Evolutionary conservation across 2,113 vertebrate species (phyloP).

Genomic region (Pristiophorus japonicus): DNA sequence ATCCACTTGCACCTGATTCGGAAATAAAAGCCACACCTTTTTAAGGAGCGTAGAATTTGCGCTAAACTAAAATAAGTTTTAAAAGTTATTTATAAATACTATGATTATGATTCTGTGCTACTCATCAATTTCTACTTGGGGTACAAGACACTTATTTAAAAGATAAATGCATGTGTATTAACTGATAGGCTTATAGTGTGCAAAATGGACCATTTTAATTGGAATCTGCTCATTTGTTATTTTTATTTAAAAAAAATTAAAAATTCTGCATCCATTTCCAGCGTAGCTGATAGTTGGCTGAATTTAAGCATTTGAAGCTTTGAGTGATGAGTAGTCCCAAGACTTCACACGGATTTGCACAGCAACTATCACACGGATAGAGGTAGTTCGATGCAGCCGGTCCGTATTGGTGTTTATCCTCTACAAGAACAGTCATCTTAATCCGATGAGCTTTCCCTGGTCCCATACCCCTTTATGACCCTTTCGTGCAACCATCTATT

Average conservation of each 20-base stretch:
- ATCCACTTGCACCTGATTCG: constrained; percentile 82
- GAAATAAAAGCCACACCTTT: constrained; percentile 39
- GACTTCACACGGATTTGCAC: not conserved
- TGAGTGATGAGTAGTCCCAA: not conserved
- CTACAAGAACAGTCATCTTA: not conserved
- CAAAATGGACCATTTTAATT: not conserved
- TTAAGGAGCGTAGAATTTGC: not conserved
- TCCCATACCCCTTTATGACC: not conserved
- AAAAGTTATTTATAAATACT: not conserved
- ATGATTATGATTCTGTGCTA: not conserved
- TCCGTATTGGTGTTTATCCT: not conserved
- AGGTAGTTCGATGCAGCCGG: not conserved
- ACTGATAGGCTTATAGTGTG: not conserved
- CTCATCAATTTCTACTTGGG: not conserved
- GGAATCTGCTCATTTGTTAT: not conserved
- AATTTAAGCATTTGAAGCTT: not conserved
- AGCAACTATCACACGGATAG: not conserved
- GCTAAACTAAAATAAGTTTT: not conserved
- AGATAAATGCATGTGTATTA: not conserved
- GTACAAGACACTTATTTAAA: not conserved
- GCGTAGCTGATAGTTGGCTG: not conserved
- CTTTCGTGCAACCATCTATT: not conserved
- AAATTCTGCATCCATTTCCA: not conserved
- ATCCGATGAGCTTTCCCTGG: not conserved
- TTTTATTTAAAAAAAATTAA: not conserved